Evolutionary conservation across 2,113 vertebrate species (phyloP), one percentile per base, ranked within the genome.

Genomic region (Ophiodon elongatus): DNA sequence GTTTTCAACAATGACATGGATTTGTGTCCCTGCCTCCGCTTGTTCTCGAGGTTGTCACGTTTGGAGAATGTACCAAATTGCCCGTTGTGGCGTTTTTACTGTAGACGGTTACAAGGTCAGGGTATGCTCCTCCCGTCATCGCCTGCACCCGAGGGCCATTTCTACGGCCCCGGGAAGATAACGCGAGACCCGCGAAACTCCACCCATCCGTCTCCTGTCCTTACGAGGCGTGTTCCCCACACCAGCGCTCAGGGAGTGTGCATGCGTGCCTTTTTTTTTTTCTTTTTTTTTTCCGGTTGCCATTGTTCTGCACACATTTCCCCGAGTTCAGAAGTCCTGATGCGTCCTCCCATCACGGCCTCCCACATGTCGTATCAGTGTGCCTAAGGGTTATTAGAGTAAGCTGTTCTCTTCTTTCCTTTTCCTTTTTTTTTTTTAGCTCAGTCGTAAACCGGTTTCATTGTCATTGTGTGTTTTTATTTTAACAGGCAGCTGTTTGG

Each of bases 101-200:
- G 54, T 62, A 21, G 76, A 43, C 76, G 68, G 54, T 66, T 39
- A 56, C 71, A 60, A 86, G 90, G 86, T 87, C 75, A 82, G 63
- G 69, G 39, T 64, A 2, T 23, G 62, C 62, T 79, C 76, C 79
- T 81, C 56, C 73, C 79, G 74, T 87, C 87, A 33, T 82, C 66
- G 68, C 11, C 71, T 47, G 35, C 54, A 62, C 33, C 84, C 11
- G 4, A 37, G 64, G 84, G 80, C 19, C 52, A 11, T 84, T 91
- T 88, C 73, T 84, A 66, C 86, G 83, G 75, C 73, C 75, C 81
- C n/a, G n/a, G 62, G 70, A 33, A 71, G 80, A 85, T 83, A 76
- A 86, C 92, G 85, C 70, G 81, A 83, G 72, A 82, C 56, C 73
- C 59, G 47, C 65, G n/a, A 41, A 83, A 73, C 65, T 4, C 79